These are phyloP conservation scores for Thomomys bottae DNA, from an alignment of 2,113 vertebrate genomes.

Conservation along the genomic window DNA sequence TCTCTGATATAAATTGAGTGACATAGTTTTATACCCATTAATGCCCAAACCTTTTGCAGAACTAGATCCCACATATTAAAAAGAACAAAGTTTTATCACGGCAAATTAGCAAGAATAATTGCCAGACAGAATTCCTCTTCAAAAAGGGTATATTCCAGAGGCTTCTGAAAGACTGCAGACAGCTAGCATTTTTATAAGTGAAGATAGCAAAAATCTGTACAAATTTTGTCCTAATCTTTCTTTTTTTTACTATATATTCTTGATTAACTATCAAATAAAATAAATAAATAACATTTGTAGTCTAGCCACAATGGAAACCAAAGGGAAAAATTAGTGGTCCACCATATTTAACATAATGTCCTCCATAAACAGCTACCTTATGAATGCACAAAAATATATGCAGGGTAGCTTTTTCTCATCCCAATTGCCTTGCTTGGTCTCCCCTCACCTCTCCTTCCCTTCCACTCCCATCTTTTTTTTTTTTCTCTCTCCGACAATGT, in stretches of 20 bases:
- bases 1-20: conserved; percentile 73
- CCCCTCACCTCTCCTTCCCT: no score
- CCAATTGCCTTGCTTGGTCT: not conserved
- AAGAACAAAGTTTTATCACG: conserved; percentile 14
- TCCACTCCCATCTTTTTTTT: not conserved
- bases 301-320: not conserved
- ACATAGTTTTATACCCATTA: conserved; percentile 59
- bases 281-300: not conserved
- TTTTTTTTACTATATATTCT: not conserved
- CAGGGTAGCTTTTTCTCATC: not conserved
- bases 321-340: not conserved
- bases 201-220: no score
- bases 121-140: conserved; percentile 3
- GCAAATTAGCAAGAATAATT: conserved; percentile 55
- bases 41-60: conserved; percentile 54
- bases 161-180: conserved; percentile 17
- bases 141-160: not conserved
- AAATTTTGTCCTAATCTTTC: not conserved
- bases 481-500: not conserved
- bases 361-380: not conserved
- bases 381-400: not conserved
- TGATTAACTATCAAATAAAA: not conserved
- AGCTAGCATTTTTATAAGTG: not conserved
- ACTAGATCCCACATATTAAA: conserved; percentile 43
- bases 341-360: not conserved